These are phyloP conservation scores for Esox lucius DNA, from an alignment of 2,797 vertebrate species.

Conservation along the genomic window DNA sequence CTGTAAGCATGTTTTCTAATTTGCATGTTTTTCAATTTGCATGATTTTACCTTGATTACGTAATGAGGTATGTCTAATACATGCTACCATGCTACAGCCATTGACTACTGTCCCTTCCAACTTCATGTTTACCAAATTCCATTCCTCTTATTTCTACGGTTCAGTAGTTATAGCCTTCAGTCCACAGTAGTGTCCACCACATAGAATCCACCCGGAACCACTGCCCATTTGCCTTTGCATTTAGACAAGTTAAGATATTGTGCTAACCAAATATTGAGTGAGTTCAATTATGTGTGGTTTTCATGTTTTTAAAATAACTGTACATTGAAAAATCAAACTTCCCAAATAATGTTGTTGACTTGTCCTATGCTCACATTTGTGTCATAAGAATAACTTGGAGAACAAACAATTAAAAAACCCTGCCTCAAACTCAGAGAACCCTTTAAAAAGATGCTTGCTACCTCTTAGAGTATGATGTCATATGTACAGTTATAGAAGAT, in stretches of 20 bases:
- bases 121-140: conserved; percentile 3
- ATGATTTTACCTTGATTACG: neutral
- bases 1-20: neutral
- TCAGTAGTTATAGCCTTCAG: neutral
- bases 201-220: neutral
- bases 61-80: neutral
- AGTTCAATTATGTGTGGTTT: neutral
- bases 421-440: too few species aligned
- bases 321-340: too few species aligned
- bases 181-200: neutral
- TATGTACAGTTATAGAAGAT: too few species aligned
- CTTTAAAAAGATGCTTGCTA: too few species aligned
- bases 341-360: too few species aligned
- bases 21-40: neutral
- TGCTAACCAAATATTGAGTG: neutral
- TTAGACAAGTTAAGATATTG: neutral
- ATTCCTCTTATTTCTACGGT: neutral
- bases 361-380: too few species aligned
- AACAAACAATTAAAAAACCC: too few species aligned
- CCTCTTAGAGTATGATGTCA: too few species aligned
- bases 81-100: neutral
- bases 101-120: neutral
- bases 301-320: neutral
- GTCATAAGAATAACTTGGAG: too few species aligned
- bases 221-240: neutral